These are phyloP conservation scores for Andrena chrysosceles DNA, from an alignment of 2,888 invertebrate species.

Conservation along the genomic window DNA sequence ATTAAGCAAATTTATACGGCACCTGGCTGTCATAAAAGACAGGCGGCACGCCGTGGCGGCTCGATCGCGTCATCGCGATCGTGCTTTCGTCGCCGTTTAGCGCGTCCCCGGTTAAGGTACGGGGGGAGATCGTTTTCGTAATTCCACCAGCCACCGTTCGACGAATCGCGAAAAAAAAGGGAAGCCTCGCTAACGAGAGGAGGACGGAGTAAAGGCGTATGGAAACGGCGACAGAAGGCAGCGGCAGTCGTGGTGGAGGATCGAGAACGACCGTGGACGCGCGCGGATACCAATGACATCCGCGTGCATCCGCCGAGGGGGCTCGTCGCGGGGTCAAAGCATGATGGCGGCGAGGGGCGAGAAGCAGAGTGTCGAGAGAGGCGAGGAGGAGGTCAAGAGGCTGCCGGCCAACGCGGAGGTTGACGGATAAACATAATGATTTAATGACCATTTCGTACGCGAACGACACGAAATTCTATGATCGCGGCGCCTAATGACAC, in stretches of 20 bases:
- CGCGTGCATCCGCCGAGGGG: slow-evolving; percentile 30
- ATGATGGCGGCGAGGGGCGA: slow-evolving; percentile 22
- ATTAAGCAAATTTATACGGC: slow-evolving; percentile 74
- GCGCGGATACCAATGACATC: slow-evolving; percentile 40
- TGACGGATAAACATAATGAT: slow-evolving; percentile 84
- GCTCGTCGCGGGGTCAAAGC: slow-evolving; percentile 56
- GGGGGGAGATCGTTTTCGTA: slow-evolving; percentile 57
- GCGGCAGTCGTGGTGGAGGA: slow-evolving; percentile 13
- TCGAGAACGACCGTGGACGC: slow-evolving; percentile 35
- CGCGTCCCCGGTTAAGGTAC: slow-evolving; percentile 19
- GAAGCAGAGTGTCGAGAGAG: slow-evolving; percentile 50
- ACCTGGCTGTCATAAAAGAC: slow-evolving; percentile 74
- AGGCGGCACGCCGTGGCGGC: slow-evolving; percentile 61
- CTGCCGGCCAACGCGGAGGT: slow-evolving; percentile 78
- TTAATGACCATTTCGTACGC: slow-evolving; percentile 83
- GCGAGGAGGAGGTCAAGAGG: slow-evolving; percentile 78
- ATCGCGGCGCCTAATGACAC: slow-evolving; percentile 83
- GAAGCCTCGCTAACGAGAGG: slow-evolving; percentile 31
- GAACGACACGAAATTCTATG: slow-evolving; percentile 84
- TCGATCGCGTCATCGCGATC: slow-evolving; percentile 65
- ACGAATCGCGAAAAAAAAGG: not conserved
- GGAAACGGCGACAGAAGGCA: not conserved
- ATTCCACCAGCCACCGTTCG: slow-evolving; percentile 33
- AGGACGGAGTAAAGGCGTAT: slow-evolving; percentile 12
- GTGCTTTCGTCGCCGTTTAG: slow-evolving; percentile 69